A percentile compares a stretch with the other conserved stretches of the same genome.
phyloP scores from a whole-genome alignment of 2,888 invertebrate species.

The Clivina fossor region DNA sequence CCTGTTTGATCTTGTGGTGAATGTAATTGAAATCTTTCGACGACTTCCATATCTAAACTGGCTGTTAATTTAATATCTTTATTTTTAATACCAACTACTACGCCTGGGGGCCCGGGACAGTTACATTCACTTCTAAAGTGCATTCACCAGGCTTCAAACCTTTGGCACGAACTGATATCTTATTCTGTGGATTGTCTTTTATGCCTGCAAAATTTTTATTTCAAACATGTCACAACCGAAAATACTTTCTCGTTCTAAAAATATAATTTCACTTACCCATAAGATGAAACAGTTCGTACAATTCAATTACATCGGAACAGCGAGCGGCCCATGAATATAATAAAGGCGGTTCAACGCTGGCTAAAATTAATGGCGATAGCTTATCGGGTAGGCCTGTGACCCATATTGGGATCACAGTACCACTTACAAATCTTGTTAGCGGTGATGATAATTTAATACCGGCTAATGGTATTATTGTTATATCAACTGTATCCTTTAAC shows the following conservation, averaged over 20 bases:
- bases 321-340: slow-evolving; percentile 67
- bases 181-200: slow-evolving; percentile 60
- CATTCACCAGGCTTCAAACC: slow-evolving; percentile 68
- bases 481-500: slow-evolving; percentile 62
- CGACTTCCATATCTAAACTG: slow-evolving; percentile 63
- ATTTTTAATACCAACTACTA: slow-evolving; percentile 50
- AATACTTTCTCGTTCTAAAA: no score
- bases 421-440: slow-evolving; percentile 66
- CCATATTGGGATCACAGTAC: slow-evolving; percentile 72
- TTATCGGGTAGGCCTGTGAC: slow-evolving; percentile 60
- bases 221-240: no score
- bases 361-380: slow-evolving; percentile 72
- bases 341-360: slow-evolving; percentile 65
- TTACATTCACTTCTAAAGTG: slow-evolving; percentile 57
- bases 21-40: slow-evolving; percentile 64
- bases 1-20: slow-evolving; percentile 55
- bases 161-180: slow-evolving; percentile 67
- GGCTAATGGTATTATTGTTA: slow-evolving; percentile 68
- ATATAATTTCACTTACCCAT: slow-evolving; percentile 51
- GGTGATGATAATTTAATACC: slow-evolving; percentile 72
- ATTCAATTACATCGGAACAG: slow-evolving; percentile 62
- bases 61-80: slow-evolving; percentile 50
- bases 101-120: slow-evolving; percentile 56
- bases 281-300: slow-evolving; percentile 60
- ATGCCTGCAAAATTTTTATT: slow-evolving; percentile 60